Evolutionary conservation across 1,140 invertebrate genomes (phyloP).

Genomic region (Panagrolaimus sp.): DNA sequence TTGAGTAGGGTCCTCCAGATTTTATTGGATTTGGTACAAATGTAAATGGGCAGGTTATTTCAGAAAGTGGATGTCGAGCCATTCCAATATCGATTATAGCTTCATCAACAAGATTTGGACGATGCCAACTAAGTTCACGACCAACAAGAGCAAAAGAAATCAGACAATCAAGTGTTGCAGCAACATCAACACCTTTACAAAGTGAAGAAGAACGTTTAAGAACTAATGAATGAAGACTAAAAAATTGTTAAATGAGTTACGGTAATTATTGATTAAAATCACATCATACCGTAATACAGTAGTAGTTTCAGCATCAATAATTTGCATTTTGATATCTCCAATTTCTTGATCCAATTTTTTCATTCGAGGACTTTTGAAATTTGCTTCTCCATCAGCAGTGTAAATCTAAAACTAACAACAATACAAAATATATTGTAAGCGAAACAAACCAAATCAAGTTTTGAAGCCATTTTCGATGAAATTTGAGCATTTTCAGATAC

Average conservation of each 20-base stretch:
- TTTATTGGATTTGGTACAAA: constrained; percentile 53
- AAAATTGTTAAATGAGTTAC: too few relatives aligned
- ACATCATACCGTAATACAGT: constrained; percentile 50
- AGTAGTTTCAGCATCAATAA: constrained; percentile 55
- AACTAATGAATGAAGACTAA: constrained; percentile 45
- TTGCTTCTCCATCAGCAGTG: constrained; percentile 32
- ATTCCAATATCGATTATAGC: constrained; percentile 43
- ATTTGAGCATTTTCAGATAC: constrained; percentile 35
- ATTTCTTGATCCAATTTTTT: constrained; percentile 43
- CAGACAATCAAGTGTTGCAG: constrained; percentile 50
- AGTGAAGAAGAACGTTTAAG: constrained; percentile 30
- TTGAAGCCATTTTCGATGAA: constrained; percentile 18
- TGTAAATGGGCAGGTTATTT: constrained; percentile 27
- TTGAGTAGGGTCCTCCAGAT: constrained; percentile 60
- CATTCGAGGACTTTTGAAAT: constrained; percentile 49
- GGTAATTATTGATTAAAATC: too few relatives aligned
- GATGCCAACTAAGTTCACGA: constrained; percentile 52
- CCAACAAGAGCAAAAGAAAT: constrained; percentile 50
- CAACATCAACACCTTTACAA: constrained; percentile 38
- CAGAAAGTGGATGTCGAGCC: constrained; percentile 48
- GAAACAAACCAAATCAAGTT: constrained; percentile 27
- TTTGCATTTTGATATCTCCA: constrained; percentile 55
- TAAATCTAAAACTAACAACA: constrained; percentile 35
- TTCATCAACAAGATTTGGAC: constrained; percentile 51
- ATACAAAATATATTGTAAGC: not conserved